These are phyloP conservation scores for Galerucella pusilla DNA, from an alignment of 2,888 invertebrate genomes.

Conservation along the genomic window DNA sequence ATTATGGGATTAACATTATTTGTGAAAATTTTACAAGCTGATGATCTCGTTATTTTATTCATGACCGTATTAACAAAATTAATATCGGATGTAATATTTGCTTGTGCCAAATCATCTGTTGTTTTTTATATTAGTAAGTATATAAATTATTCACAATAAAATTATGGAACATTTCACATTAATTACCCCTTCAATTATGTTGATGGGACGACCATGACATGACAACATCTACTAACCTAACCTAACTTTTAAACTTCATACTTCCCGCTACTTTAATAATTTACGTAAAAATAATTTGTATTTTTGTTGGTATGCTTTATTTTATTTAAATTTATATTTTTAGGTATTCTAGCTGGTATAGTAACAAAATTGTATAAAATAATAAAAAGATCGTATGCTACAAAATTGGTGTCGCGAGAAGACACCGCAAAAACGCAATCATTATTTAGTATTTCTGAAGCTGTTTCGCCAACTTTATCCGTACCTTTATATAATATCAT, in stretches of 20 bases:
- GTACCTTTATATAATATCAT: conserved; percentile 70
- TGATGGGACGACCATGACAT: too few relatives aligned
- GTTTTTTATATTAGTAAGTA: conserved; percentile 62
- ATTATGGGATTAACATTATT: conserved; percentile 57
- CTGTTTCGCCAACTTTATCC: conserved; percentile 68
- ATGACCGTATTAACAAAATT: conserved; percentile 63
- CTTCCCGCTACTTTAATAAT: too few relatives aligned
- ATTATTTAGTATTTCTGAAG: conserved; percentile 71
- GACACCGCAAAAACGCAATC: conserved; percentile 65
- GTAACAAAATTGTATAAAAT: conserved; percentile 56
- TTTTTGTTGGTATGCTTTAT: not conserved
- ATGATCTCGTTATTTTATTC: conserved; percentile 62
- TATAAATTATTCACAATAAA: not conserved
- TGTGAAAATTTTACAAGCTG: conserved; percentile 58
- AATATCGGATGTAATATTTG: conserved; percentile 61
- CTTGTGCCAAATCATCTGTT: conserved; percentile 55
- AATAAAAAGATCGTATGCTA: conserved; percentile 59
- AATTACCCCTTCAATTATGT: too few relatives aligned
- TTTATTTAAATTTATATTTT: conserved; percentile 15
- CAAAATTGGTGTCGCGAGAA: conserved; percentile 60
- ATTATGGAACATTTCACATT: not conserved
- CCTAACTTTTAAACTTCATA: too few relatives aligned
- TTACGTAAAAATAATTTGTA: too few relatives aligned
- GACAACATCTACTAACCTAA: too few relatives aligned
- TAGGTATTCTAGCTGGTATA: conserved; percentile 56